A percentile compares a stretch with the other conserved stretches of the same genome.
Evolutionary conservation across 2,888 invertebrate species (phyloP).

Genomic region (Phrixothrix hirtus): DNA sequence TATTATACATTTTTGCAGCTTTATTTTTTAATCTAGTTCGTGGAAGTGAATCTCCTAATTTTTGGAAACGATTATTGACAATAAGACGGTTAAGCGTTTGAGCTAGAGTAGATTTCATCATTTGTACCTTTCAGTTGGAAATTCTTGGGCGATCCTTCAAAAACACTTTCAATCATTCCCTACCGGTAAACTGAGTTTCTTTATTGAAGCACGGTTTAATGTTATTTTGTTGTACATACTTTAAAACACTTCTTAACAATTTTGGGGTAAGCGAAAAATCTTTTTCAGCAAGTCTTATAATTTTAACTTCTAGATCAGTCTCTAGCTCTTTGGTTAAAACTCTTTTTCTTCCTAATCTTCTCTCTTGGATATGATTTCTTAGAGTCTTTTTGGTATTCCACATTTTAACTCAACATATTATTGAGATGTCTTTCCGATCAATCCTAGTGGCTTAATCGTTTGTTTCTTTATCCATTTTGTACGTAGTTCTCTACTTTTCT

Average conservation of each 20-base stretch:
- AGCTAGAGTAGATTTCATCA: constrained; percentile 38
- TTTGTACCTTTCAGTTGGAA: constrained; percentile 37
- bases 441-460: background rate
- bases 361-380: background rate
- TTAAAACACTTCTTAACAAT: background rate
- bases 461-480: background rate
- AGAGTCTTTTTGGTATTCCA: constrained; percentile 1
- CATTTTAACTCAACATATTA: background rate
- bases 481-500: background rate
- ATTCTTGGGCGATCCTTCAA: constrained; percentile 29
- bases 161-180: constrained; percentile 3
- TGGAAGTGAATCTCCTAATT: background rate
- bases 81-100: constrained; percentile 31
- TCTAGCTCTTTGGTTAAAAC: background rate
- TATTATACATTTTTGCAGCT: constrained; percentile 37
- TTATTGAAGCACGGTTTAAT: constrained; percentile 2
- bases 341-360: background rate
- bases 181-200: constrained; percentile 2
- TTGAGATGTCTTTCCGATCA: background rate
- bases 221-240: background rate
- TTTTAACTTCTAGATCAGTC: constrained; percentile 1
- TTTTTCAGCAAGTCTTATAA: constrained; percentile 1
- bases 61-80: background rate
- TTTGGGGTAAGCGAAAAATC: constrained; percentile 4
- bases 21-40: constrained; percentile 20